Base-by-base conservation (phyloP, 2,113 vertebrate species). In the Nibea albiflora region DNA sequence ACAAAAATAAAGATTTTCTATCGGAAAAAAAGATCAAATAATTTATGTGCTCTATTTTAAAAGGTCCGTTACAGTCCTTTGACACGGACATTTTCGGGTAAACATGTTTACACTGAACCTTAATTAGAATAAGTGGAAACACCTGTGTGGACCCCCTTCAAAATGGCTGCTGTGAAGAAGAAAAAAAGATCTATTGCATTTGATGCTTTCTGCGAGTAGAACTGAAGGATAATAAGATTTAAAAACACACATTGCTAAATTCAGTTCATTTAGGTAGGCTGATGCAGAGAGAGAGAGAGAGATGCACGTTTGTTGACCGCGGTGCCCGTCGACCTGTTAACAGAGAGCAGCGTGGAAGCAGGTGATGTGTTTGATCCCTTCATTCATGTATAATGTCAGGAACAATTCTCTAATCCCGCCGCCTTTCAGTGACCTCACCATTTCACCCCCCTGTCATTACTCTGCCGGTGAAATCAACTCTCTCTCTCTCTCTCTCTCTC, bases 301-400 rank as follows among this genome's bases (percentile, higher is more conserved):
- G n/a, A n/a, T n/a, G 39, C 3, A 39, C 53, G 66, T 63, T 56
- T 60, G 68, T 77, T 47, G 80, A 47, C 6, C 39, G 9, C 60
- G 11, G 19, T 52, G 20, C 19, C 19, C 1, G 16, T 60, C 5
- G 35, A 86, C 73, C 50, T 85, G 84, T 76, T 88, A 79, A 44
- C 56, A 16, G 54, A 17, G n/a, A 20, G 20, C n/a, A 56, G 47
- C 56, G 16, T 71, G 71, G 56, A 24, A 80, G 64, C 86, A 90
- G 88, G 80, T 85, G 84, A 77, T 28, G 70, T 70, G 67, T 22
- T 62, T 86, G 63, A 73, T 85, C 4, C 52, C 60, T 70, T 75
- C 58, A 57, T 71, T 85, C 79, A 73, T 68, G 57, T 66, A 53
- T 71, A 31, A 80, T 63, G 64, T 73, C 77, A 46, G 24, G 6